These are phyloP conservation scores for Erinaceus europaeus DNA, from an alignment of 2,113 vertebrate species.

Conservation along the genomic window DNA sequence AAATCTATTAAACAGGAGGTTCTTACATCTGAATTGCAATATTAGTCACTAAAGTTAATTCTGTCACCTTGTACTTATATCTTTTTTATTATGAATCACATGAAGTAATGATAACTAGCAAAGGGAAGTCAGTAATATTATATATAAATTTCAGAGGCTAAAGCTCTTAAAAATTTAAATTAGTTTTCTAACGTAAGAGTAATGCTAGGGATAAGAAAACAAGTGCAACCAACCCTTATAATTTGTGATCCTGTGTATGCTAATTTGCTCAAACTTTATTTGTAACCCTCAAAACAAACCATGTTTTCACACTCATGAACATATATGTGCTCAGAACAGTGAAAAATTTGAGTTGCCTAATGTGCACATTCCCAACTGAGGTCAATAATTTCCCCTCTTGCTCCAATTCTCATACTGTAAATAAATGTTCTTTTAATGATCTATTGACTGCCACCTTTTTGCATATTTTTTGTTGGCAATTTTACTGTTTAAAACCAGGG, in stretches of 20 bases:
- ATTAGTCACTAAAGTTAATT: constrained; percentile 49
- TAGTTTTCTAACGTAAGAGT: neutral
- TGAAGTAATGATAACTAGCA: constrained; percentile 22
- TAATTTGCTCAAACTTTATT: constrained; percentile 26
- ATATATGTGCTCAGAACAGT: neutral
- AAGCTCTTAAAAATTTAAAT: constrained; percentile 1
- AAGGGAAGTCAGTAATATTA: constrained; percentile 9
- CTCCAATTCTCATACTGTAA: neutral
- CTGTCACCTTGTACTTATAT: neutral
- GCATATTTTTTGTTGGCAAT: neutral
- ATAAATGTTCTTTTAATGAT: neutral
- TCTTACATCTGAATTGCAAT: constrained; percentile 25
- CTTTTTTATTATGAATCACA: constrained; percentile 40
- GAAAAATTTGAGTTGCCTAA: neutral
- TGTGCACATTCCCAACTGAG: neutral
- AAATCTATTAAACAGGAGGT: constrained; percentile 21
- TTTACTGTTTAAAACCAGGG: neutral
- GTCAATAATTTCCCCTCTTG: neutral
- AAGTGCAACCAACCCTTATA: neutral
- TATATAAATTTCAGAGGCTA: neutral
- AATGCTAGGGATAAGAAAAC: constrained; percentile 8
- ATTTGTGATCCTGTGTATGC: neutral
- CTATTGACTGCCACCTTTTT: neutral
- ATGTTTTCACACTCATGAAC: neutral
- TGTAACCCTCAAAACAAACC: constrained; percentile 11